Conservation (phyloP, 2,113 vertebrate genomes). For the Oenanthe oenanthe region DNA sequence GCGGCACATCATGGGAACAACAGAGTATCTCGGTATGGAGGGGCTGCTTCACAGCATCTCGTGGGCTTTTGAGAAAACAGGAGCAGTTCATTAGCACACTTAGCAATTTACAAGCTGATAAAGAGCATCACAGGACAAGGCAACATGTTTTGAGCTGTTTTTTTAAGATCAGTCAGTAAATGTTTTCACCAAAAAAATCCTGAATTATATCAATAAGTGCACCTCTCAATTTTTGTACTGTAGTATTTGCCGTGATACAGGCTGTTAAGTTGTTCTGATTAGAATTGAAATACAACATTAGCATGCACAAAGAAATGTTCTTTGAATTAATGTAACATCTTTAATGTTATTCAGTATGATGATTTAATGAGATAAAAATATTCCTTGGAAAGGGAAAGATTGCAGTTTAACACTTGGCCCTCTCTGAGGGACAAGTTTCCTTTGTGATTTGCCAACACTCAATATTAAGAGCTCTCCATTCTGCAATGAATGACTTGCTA, state of each 20-base stretch:
- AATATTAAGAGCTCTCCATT: not conserved
- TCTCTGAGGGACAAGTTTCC: not conserved
- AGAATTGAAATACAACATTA: not conserved
- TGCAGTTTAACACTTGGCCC: not conserved
- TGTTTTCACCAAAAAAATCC: not conserved
- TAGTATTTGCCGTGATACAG: not conserved
- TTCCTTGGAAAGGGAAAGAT: not conserved
- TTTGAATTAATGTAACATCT: not conserved
- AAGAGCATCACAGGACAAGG: not conserved
- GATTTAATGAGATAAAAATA: not conserved
- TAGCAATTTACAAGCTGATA: not conserved
- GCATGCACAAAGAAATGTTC: not conserved
- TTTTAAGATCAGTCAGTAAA: not conserved
- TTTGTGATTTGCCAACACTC: not conserved
- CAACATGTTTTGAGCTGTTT: not conserved
- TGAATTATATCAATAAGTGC: rapidly evolving
- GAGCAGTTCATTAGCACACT: not conserved
- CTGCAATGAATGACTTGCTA: not conserved
- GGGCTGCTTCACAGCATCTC: not conserved
- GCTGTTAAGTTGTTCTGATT: not conserved
- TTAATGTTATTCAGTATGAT: not conserved
- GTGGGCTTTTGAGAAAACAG: not conserved
- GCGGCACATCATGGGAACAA: slow-evolving; percentile 93
- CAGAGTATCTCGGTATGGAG: slow-evolving; percentile 92
- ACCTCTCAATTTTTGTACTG: not conserved